Conservation (phyloP, 2,888 invertebrate species). For the Eilema sororculum region DNA sequence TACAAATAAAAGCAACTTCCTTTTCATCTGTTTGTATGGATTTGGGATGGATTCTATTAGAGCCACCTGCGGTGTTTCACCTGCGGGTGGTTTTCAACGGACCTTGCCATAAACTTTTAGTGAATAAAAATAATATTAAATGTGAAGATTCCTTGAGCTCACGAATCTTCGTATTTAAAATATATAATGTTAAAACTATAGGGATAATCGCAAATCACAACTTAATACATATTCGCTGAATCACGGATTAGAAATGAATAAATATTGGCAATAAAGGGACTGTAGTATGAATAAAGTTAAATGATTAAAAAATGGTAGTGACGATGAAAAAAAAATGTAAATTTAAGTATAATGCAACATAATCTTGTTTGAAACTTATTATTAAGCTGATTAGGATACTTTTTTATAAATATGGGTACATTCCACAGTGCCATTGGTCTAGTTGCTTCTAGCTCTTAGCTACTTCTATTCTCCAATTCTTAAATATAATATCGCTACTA, state of each 20-base stretch:
- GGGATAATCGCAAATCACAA: constrained; percentile 85
- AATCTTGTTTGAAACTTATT: constrained; percentile 81
- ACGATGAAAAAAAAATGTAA: constrained; percentile 70
- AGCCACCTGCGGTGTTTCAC: constrained; percentile 50
- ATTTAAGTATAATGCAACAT: constrained; percentile 77
- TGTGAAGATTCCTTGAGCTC: constrained; percentile 83
- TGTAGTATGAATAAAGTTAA: constrained; percentile 61
- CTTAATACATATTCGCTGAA: constrained; percentile 82
- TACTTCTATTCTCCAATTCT: constrained; percentile 73
- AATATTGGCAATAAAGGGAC: constrained; percentile 81
- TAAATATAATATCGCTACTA: constrained; percentile 56
- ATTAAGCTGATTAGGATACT: constrained; percentile 82
- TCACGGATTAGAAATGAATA: constrained; percentile 70
- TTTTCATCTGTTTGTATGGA: constrained; percentile 82
- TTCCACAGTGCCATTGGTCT: constrained; percentile 84
- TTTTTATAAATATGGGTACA: constrained; percentile 85
- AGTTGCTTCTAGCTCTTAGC: constrained; percentile 79
- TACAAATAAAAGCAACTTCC: constrained; percentile 84
- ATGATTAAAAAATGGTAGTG: constrained; percentile 69
- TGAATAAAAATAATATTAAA: constrained; percentile 67
- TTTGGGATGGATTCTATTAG: constrained; percentile 77
- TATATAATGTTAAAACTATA: constrained; percentile 69
- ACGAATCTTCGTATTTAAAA: constrained; percentile 80
- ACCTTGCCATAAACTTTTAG: constrained; percentile 67
- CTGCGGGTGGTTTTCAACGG: constrained; percentile 48